Base-by-base conservation (phyloP, 1,140 invertebrate genomes). In the Diachasma alloeum region DNA sequence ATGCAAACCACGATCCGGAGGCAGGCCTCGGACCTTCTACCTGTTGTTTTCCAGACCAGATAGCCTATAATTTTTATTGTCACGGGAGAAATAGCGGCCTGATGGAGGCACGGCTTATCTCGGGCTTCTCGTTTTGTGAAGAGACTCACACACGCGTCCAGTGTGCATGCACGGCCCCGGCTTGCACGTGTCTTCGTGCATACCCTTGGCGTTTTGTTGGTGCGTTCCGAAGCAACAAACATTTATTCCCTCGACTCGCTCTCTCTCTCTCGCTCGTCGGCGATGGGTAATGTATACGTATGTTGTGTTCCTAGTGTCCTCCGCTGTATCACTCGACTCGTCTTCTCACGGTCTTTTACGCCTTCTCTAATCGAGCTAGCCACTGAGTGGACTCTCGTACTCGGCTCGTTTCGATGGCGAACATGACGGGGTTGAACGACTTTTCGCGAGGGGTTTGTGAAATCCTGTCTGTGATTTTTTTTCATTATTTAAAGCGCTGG, bases 41-140 rank as follows among this genome's bases (percentile, higher is more conserved):
- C 90, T 90, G 91, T 91, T 91, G 91, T 91, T 92, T 91, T 91
- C 91, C 90, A 91, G 89, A 91, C 88, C 90, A 91, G 90, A 90
- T 90, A 91, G 90, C 89, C 91, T 91, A 91, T 92, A 91, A 91
- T 91, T 92, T 91, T 92, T 92, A 91, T 92, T 92, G 91, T 92
- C 91, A 91, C 91, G 90, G 87, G 87, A 89, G 89, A 89, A 90
- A 90, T 90, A 91, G 88, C 89, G 88, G 87, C 85, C 86, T 87
- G 87, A 87, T 86, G 86, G 85, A 87, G 87, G 85, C 85, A 85
- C 83, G 83, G 87, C 87, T 89, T 89, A 89, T 90, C 87, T 89
- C 77, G 83, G 73, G 36, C 81, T 89, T 81, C 85, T 88, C 84
- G 83, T 89, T 88, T 87, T 88, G 53, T 59, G n/a, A 13, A 59